Percentiles rank a stretch among this genome's conserved stretches.
These are phyloP conservation scores for Mustela lutreola DNA, from an alignment of 2,113 vertebrate genomes.

Conservation along the genomic window DNA sequence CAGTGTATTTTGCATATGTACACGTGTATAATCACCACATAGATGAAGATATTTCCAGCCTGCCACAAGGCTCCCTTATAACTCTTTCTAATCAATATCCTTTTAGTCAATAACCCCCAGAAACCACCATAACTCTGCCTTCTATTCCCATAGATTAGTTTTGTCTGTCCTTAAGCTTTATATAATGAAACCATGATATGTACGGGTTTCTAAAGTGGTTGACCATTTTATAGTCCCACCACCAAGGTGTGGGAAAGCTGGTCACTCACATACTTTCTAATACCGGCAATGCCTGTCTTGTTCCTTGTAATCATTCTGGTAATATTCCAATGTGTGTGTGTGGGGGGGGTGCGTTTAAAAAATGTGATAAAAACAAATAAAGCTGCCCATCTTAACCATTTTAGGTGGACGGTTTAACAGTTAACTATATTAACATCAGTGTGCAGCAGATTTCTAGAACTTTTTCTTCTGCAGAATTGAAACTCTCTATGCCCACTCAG, in stretches of 20 bases:
- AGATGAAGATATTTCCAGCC: too few relatives aligned
- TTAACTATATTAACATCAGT: neutral
- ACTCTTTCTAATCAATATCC: neutral
- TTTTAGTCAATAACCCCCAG: neutral
- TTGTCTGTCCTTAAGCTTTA: constrained; percentile 29
- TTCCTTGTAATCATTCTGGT: neutral
- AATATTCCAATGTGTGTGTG: neutral
- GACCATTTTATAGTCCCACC: neutral
- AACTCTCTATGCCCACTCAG: neutral
- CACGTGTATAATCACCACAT: neutral
- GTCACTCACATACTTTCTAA: neutral
- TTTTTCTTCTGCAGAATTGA: neutral
- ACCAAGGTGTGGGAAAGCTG: neutral
- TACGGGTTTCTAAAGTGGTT: neutral
- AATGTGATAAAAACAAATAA: neutral
- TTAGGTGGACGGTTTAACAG: neutral
- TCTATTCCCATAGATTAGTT: neutral
- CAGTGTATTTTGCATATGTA: neutral
- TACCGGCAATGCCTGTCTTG: neutral
- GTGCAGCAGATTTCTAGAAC: neutral
- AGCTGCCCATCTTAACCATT: neutral
- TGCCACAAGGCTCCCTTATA: neutral
- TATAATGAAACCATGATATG: neutral
- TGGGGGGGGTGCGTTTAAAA: neutral
- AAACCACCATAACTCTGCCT: neutral